phyloP scores from a whole-genome alignment of 2,888 invertebrate genomes.

The Helicoverpa assulta region DNA sequence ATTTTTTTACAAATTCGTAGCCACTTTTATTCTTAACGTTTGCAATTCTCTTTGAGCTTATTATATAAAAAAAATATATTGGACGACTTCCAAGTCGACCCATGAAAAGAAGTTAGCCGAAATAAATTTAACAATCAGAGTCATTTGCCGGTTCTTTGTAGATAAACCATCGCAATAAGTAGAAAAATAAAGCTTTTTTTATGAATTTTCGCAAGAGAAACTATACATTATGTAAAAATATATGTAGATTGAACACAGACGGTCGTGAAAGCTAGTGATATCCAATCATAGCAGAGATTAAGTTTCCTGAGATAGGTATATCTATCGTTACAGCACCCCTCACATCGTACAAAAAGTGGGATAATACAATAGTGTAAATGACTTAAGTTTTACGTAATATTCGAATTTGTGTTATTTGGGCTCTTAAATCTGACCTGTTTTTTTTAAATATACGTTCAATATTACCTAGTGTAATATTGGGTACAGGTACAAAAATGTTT shows the following conservation, averaged over 20 bases:
- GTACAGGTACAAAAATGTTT: too few relatives aligned
- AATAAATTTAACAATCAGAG: constrained; percentile 66
- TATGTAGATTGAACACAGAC: not conserved
- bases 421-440: too few relatives aligned
- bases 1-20: constrained; percentile 17
- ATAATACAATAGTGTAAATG: too few relatives aligned
- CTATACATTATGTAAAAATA: not conserved
- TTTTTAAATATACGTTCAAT: too few relatives aligned
- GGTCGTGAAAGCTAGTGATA: not conserved
- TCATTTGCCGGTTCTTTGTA: constrained; percentile 62
- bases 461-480: too few relatives aligned
- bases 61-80: constrained; percentile 62
- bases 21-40: constrained; percentile 22
- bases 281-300: not conserved
- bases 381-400: too few relatives aligned
- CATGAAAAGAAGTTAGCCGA: constrained; percentile 61
- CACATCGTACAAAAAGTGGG: not conserved
- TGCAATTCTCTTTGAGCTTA: constrained; percentile 55
- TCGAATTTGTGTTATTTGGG: too few relatives aligned
- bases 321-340: not conserved
- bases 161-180: constrained; percentile 49
- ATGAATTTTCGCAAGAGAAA: not conserved
- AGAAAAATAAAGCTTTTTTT: constrained; percentile 17
- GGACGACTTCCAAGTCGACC: constrained; percentile 65
- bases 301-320: not conserved